Conservation (phyloP, 2,888 invertebrate genomes). For the Philaethria dido region DNA sequence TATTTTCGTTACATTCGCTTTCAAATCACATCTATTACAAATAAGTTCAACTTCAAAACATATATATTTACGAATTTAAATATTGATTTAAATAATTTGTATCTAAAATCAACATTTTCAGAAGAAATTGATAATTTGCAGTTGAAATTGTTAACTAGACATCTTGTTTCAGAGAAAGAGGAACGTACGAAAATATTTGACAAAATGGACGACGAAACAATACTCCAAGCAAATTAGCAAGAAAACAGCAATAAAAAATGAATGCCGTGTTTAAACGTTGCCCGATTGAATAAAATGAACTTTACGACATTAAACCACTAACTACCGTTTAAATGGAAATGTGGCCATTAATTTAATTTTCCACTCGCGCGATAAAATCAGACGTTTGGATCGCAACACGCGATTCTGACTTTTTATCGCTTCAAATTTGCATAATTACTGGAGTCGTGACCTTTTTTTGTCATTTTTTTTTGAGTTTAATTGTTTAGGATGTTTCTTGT, state of each 20-base stretch:
- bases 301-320: conserved; percentile 47
- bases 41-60: too few species aligned
- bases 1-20: too few species aligned
- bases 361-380: conserved; percentile 68
- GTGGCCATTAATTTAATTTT: conserved; percentile 70
- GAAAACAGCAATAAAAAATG: conserved; percentile 30
- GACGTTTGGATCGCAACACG: conserved; percentile 63
- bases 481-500: conserved; percentile 38
- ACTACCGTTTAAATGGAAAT: conserved; percentile 68
- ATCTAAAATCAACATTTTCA: too few species aligned
- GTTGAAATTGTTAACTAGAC: too few species aligned
- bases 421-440: conserved; percentile 69
- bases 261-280: conserved; percentile 26
- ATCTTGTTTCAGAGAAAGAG: too few species aligned
- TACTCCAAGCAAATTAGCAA: conserved; percentile 31
- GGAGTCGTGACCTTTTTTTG: conserved; percentile 47
- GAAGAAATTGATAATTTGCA: too few species aligned
- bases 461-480: conserved; percentile 48
- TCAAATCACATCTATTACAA: too few species aligned
- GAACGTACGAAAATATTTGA: too few species aligned
- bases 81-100: too few species aligned
- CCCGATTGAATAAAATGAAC: conserved; percentile 46
- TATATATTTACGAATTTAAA: too few species aligned
- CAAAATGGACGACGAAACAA: neutral
- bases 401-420: conserved; percentile 65